Percentiles rank a stretch among this genome's conserved stretches.
Conservation (phyloP, 2,113 vertebrate species). For the Symphodus melops region DNA sequence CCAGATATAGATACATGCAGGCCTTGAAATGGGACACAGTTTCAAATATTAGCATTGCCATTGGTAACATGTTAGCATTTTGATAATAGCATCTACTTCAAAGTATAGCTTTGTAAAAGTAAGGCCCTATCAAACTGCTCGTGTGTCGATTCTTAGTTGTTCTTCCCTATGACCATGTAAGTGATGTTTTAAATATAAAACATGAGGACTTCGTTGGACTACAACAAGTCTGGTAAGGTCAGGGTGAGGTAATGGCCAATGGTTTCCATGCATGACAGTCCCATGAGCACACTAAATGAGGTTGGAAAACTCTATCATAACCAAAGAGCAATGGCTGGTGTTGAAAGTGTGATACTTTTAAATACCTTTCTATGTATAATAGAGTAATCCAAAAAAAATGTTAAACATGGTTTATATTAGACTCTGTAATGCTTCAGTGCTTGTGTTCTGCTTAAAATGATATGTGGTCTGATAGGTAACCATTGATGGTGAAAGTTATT, state of each 20-base stretch:
- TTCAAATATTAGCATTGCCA: no score
- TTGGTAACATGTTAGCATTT: no score
- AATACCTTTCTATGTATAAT: no score
- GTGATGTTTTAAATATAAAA: no score
- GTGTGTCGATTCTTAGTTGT: no score
- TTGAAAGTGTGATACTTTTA: no score
- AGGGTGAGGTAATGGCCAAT: not conserved
- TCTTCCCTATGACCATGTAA: no score
- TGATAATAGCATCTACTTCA: not conserved
- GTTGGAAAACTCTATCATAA: not conserved
- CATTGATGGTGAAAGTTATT: not conserved
- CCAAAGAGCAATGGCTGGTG: not conserved
- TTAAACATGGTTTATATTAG: not conserved
- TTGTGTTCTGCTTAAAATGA: not conserved
- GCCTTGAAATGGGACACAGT: no score
- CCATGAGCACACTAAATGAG: slow-evolving; percentile 12
- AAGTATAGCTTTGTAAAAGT: not conserved
- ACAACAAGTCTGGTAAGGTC: slow-evolving; percentile 22
- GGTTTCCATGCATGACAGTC: slow-evolving; percentile 23
- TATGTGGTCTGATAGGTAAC: not conserved
- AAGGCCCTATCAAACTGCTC: no score
- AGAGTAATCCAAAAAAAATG: no score
- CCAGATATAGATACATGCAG: no score
- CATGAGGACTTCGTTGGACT: not conserved
- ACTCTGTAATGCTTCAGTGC: not conserved